Evolutionary conservation across 1,140 invertebrate genomes (phyloP), one percentile per base, ranked within the genome.

Genomic region (Hyphantria cunea): DNA sequence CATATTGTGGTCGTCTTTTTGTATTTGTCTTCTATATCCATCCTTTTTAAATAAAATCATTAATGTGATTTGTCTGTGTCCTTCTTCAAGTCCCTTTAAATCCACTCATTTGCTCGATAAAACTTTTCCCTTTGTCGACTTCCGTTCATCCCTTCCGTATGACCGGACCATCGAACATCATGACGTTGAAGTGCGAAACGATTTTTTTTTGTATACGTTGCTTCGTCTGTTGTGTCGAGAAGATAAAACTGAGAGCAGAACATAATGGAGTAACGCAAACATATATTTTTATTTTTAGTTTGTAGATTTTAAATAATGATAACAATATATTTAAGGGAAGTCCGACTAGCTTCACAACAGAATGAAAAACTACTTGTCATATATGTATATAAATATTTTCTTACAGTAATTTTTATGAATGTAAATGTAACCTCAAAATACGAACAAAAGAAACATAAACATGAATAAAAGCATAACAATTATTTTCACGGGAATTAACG

Each of bases 91-190:
- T 37, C 34, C 34, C 34, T 37, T 11, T 11, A 37, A 7, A 10
- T 44, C 12, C 41, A 44, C 12, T 44, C 41, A 13, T 44, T 44
- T n/a, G 12, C 41, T 44, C 41, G 41, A 44, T 44, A 44, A 44
- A 44, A n/a, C 41, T 13, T 44, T 44, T 44, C 41, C 34, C 34
- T 44, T 12, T 44, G 41, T 44, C 41, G 41, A 44, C 41, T 44
- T 44, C n/a, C 11, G 12, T 9, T 44, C 11, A 44, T 44, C 41
- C 41, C 41, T 44, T 44, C 41, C 41, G n/a, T n/a, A 44, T 44
- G 41, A 44, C 41, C 12, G 41, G 7, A 44, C 12, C 12, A 44
- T 44, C 12, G 41, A 44, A 44, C 13, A n/a, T 44, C 41, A 7
- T 13, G 11, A n/a, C n/a, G 6, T n/a, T 44, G 6, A 44, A n/a